Evolutionary conservation across 2,113 vertebrate species (phyloP).

Genomic region (Sclerurus mexicanus): DNA sequence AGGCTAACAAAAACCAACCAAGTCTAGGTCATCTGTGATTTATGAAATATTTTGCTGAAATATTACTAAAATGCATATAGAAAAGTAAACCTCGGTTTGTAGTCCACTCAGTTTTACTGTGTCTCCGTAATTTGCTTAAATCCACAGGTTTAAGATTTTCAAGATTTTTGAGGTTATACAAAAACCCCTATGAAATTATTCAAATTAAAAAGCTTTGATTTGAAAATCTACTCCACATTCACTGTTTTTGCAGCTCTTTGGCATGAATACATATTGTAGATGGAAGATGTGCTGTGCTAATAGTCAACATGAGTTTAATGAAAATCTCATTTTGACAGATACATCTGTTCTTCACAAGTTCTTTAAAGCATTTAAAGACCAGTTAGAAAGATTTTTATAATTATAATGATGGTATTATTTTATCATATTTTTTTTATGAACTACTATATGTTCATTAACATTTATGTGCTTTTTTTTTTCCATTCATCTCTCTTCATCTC

Average conservation of each 20-base stretch:
- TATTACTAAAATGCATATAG: background rate
- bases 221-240: background rate
- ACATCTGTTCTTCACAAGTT: background rate
- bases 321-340: background rate
- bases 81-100: background rate
- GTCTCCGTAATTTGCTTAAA: background rate
- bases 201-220: background rate
- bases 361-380: background rate
- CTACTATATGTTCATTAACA: slow-evolving; percentile 86
- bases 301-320: background rate
- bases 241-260: background rate
- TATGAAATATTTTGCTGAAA: background rate
- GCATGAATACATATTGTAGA: background rate
- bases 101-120: background rate
- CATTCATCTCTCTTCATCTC: slow-evolving; percentile 86
- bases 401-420: slow-evolving; percentile 64
- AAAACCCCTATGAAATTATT: background rate
- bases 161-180: background rate
- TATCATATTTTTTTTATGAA: slow-evolving; percentile 63
- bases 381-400: slow-evolving; percentile 30
- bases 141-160: background rate
- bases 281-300: background rate
- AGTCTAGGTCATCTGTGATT: background rate
- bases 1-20: background rate
- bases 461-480: slow-evolving; percentile 95